Base-by-base conservation (phyloP, 2,113 vertebrate species). In the Chitala chitala region DNA sequence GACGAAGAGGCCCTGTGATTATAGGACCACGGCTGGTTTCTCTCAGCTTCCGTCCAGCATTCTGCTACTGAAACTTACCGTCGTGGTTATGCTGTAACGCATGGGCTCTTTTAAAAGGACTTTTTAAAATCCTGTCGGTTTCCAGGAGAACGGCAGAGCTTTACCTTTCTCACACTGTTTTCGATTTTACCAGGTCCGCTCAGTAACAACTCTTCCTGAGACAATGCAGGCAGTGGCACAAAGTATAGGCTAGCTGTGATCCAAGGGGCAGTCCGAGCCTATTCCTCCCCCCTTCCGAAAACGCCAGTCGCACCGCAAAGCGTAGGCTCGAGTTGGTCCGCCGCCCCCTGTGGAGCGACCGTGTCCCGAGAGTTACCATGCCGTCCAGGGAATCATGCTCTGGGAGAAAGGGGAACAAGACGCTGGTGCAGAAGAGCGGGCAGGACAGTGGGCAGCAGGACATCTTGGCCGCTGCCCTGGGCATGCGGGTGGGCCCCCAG, bases 401-500 rank as follows among this genome's bases (percentile, higher is more conserved):
- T 7, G 86, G 91, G 82, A 91, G 81, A 72, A 92, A 89, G 83
- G 88, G 88, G 77, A 83, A 84, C 46, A 91, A 90, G 88, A 84
- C 85, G 71, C 83, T 94, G 69, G 89, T 92, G 82, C 94, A 88
- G 87, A 92, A 90, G 89, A 87, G 91, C 81, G 95, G 93, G 82
- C 91, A 86, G 75, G 92, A 94, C 84, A 86, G 89, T 85, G 94
- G 92, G 56, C 96, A 96, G 79, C 95, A 92, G 86, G 94, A 94
- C 73, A 89, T 99, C 36, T 81, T 98, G 91, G 90, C 93, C 36
- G 93, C 95, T 44, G 95, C 96, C 55, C 77, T 99, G 87, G 94
- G 94, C 80, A 94, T 98, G 94, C 95, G 94, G 83, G 94, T 97
- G 91, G 94, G 93, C 73, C 88, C 96, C 86, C 94, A 91, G 86